Conservation (phyloP, 2,888 invertebrate genomes). For the Campoletis raptor region DNA sequence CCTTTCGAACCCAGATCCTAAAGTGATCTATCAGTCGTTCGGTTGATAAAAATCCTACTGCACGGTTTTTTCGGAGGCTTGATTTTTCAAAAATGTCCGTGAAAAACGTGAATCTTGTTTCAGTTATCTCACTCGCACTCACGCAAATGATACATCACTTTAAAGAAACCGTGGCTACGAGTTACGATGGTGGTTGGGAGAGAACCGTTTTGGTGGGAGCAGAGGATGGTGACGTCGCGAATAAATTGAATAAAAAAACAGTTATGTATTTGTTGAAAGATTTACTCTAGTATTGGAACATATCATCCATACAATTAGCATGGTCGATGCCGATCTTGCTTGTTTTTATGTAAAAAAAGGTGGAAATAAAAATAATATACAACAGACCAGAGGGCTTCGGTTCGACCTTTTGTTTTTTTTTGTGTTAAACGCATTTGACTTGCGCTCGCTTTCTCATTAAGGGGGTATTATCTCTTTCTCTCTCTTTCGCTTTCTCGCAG, state of each 20-base stretch:
- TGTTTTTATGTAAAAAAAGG: constrained; percentile 83
- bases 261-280: constrained; percentile 82
- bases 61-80: no score
- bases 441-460: constrained; percentile 51
- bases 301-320: constrained; percentile 84
- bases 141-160: no score
- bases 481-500: constrained; percentile 61
- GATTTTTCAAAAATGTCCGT: no score
- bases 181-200: background rate
- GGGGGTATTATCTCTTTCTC: constrained; percentile 49
- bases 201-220: constrained; percentile 23
- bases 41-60: no score
- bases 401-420: constrained; percentile 67
- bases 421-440: constrained; percentile 56
- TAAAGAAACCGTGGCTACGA: background rate
- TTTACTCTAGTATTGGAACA: constrained; percentile 84
- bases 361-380: constrained; percentile 84
- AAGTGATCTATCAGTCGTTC: no score
- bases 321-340: constrained; percentile 83
- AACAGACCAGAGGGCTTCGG: constrained; percentile 81
- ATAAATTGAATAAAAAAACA: constrained; percentile 67
- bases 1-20: no score
- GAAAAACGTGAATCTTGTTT: no score
- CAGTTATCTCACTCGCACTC: no score
- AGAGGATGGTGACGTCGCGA: constrained; percentile 28